A percentile compares a stretch with the other conserved stretches of the same genome.
These are phyloP conservation scores for Lepidostoma basale DNA, from an alignment of 1,140 invertebrate genomes.

Conservation along the genomic window DNA sequence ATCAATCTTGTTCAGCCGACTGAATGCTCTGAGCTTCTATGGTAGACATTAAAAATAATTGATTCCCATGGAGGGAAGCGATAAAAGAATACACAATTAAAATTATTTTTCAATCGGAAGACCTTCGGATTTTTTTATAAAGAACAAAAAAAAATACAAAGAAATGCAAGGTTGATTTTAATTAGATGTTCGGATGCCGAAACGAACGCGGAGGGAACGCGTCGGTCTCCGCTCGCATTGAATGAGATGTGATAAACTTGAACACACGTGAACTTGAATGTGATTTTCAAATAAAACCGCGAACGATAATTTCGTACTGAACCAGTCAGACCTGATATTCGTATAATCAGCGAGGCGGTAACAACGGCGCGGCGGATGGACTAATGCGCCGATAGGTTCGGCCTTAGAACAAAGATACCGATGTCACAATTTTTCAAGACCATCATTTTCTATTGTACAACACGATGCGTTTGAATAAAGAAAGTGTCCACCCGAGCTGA, in stretches of 20 bases:
- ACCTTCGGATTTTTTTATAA: slow-evolving; percentile 8
- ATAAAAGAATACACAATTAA: slow-evolving; percentile 26
- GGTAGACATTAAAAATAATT: background rate
- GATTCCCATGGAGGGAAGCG: background rate
- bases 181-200: slow-evolving; percentile 3
- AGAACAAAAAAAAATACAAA: background rate
- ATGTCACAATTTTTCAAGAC: too few species aligned
- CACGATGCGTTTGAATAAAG: too few species aligned
- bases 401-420: too few species aligned
- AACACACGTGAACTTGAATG: background rate
- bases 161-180: slow-evolving; percentile 21
- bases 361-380: too few species aligned
- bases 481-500: too few species aligned
- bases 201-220: background rate
- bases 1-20: background rate
- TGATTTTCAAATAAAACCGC: slow-evolving; percentile 14
- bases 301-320: background rate
- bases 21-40: background rate
- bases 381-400: too few species aligned
- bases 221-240: background rate
- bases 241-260: slow-evolving; percentile 6
- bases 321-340: slow-evolving; percentile 26
- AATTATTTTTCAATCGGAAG: slow-evolving; percentile 20
- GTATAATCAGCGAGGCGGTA: too few species aligned
- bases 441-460: too few species aligned